Evolutionary conservation across 2,113 vertebrate species (phyloP).

Genomic region (pig (Sus scrofa)): DNA sequence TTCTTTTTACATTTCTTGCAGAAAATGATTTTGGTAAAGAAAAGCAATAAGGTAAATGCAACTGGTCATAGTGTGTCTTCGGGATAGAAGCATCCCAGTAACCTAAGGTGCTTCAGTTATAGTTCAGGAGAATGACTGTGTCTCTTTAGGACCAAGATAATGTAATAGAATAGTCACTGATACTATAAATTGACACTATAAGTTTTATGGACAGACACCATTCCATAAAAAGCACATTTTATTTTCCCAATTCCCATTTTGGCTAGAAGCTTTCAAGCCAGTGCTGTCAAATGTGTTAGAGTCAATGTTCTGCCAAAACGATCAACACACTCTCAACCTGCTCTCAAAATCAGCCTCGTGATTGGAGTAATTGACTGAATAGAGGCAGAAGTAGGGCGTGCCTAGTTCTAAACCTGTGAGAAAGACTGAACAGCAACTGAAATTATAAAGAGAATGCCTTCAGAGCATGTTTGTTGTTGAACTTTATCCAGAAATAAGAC

Average conservation of each 20-base stretch:
- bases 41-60: neutral
- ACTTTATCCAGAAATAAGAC: neutral
- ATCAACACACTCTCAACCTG: neutral
- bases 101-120: neutral
- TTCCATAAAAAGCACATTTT: neutral
- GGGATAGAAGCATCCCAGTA: neutral
- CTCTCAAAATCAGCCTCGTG: neutral
- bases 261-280: neutral
- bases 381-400: neutral
- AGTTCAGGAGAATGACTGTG: neutral
- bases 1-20: neutral
- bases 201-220: rapidly evolving
- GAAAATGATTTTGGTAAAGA: neutral
- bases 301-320: neutral
- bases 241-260: neutral
- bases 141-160: neutral
- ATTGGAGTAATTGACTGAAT: neutral
- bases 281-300: neutral
- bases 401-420: neutral
- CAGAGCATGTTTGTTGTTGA: neutral
- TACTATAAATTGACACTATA: no score
- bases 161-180: neutral
- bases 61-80: neutral
- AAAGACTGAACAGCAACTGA: neutral
- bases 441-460: neutral